phyloP scores from a whole-genome alignment of 2,113 vertebrate genomes.

The Stercorarius parasiticus region DNA sequence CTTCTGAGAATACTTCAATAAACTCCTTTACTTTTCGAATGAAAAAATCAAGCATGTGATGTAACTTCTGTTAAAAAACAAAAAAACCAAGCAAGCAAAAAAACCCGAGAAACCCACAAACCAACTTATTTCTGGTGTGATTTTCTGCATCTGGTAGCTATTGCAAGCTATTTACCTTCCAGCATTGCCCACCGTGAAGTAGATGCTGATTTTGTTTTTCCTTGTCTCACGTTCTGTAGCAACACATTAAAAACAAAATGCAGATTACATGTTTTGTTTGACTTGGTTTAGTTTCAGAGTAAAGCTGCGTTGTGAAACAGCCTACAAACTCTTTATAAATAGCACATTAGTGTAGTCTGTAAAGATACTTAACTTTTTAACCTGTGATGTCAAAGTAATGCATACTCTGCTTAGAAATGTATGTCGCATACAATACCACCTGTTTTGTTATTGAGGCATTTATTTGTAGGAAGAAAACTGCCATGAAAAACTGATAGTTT shows the following conservation, averaged over 20 bases:
- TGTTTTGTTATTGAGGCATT: not conserved
- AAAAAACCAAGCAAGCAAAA: not conserved
- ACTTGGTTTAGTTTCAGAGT: not conserved
- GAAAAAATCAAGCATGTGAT: not conserved
- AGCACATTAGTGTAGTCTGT: not conserved
- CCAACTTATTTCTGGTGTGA: not conserved
- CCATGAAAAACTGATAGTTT: not conserved
- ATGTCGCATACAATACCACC: not conserved
- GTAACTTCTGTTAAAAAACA: not conserved
- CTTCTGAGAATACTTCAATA: conserved; percentile 10
- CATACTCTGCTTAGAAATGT: not conserved
- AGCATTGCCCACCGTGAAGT: not conserved
- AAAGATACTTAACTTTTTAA: not conserved
- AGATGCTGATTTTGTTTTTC: not conserved
- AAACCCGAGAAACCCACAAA: not conserved
- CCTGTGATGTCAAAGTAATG: not conserved
- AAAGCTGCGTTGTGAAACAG: not conserved
- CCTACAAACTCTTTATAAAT: not conserved
- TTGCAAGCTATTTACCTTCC: not conserved
- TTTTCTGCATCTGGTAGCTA: not conserved
- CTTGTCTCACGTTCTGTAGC: not conserved
- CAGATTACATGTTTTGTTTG: not conserved
- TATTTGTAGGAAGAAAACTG: not conserved
- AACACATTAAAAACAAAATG: not conserved
- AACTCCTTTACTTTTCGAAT: conserved; percentile 11